Percentiles rank a stretch among this genome's conserved stretches.
Evolutionary conservation across 1,140 invertebrate genomes (phyloP).

Genomic region (Stegodyphus dumicola): DNA sequence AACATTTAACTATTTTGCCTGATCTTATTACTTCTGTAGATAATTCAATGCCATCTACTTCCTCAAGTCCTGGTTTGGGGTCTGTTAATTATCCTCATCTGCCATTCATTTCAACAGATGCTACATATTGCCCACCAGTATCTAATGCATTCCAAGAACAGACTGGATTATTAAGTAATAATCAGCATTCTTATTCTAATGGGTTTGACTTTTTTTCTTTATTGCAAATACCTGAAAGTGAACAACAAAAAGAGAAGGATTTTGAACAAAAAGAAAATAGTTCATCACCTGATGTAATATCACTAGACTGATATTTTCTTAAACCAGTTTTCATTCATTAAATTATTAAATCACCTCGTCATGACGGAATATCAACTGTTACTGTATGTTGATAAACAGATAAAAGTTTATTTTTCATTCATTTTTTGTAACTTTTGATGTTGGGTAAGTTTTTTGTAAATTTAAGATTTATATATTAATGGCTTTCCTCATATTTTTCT

Average conservation of each 20-base stretch:
- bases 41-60: slow-evolving; percentile 43
- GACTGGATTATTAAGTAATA: neutral
- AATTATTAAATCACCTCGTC: too few relatives aligned
- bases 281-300: slow-evolving; percentile 41
- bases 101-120: neutral
- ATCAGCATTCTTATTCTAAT: slow-evolving; percentile 6
- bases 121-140: neutral
- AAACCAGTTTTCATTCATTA: too few relatives aligned
- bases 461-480: too few relatives aligned
- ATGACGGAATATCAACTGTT: too few relatives aligned
- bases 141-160: slow-evolving; percentile 25
- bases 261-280: slow-evolving; percentile 4
- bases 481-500: too few relatives aligned
- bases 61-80: slow-evolving; percentile 21
- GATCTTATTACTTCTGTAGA: slow-evolving; percentile 14
- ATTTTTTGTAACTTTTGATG: too few relatives aligned
- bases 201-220: slow-evolving; percentile 36
- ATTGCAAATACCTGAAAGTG: slow-evolving; percentile 7
- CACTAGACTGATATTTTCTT: slow-evolving; percentile 23
- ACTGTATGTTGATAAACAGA: too few relatives aligned
- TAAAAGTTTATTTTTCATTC: too few relatives aligned
- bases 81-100: neutral
- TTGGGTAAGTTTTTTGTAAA: too few relatives aligned
- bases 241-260: slow-evolving; percentile 19
- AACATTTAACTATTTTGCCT: neutral